Evolutionary conservation across 2,888 invertebrate genomes (phyloP).

Genomic region (Eupithecia pulchellata): DNA sequence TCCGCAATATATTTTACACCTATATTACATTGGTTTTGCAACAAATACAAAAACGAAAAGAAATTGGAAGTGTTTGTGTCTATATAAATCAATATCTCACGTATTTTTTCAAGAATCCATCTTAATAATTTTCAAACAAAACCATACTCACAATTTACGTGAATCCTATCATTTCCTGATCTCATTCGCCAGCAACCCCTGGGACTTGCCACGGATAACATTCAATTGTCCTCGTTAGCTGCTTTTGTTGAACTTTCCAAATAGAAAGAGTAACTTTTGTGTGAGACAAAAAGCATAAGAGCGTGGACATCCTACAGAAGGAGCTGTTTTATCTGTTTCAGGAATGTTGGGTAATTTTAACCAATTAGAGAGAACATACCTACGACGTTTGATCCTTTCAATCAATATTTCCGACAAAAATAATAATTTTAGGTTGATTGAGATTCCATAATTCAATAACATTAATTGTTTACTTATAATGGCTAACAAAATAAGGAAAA

Average conservation of each 20-base stretch:
- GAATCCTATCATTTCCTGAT: slow-evolving; percentile 14
- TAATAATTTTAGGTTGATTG: too few species aligned
- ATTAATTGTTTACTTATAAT: too few species aligned
- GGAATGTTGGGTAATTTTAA: not conserved
- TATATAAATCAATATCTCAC: too few species aligned
- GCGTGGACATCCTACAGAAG: not conserved
- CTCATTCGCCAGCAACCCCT: slow-evolving; percentile 1
- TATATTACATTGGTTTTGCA: too few species aligned
- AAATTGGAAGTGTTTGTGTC: too few species aligned
- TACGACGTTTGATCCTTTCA: not conserved
- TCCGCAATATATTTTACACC: too few species aligned
- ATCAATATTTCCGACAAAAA: not conserved
- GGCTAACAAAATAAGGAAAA: too few species aligned
- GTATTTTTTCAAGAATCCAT: too few species aligned
- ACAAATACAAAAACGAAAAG: too few species aligned
- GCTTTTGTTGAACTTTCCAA: not conserved
- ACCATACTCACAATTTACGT: not conserved
- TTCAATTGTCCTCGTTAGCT: slow-evolving; percentile 32
- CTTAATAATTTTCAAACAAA: not conserved
- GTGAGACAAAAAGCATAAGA: slow-evolving; percentile 1
- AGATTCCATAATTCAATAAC: too few species aligned
- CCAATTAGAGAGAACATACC: too few species aligned
- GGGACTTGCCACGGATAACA: slow-evolving; percentile 23
- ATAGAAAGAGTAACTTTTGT: slow-evolving; percentile 8
- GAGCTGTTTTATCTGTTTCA: not conserved